Evolutionary conservation across 2,797 vertebrate species (phyloP), one percentile per base, ranked within the genome.

Genomic region (Rhinatrema bivittatum): DNA sequence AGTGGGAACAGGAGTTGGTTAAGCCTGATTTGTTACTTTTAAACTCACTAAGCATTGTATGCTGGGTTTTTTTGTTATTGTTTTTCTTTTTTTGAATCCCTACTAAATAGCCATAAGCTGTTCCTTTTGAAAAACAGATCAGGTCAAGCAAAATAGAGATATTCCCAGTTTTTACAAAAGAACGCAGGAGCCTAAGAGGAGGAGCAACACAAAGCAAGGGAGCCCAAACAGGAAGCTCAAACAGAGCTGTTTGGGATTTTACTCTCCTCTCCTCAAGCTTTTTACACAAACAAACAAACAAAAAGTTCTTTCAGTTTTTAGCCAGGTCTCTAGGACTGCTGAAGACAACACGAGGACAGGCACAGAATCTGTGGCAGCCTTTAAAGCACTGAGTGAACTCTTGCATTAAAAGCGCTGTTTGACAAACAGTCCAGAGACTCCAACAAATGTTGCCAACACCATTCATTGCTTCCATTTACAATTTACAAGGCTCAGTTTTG

Each of bases 1-100:
- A 65, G 44, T 50, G 23, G n/a, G 42, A 68, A 30, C 5, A 36
- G 56, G 39, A n/a, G n/a, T n/a, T n/a, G n/a, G n/a, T 51, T 57
- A 69, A 75, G 56, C 18, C 33, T 18, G n/a, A 58, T 65, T 62
- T 61, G 47, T 56, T 64, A 59, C 56, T 56, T 67, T 35, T 35
- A 48, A 60, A 59, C 51, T 61, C 36, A 28, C 45, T 31, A 20
- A 31, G 39, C 37, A 32, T 46, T 29, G 34, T 35, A 20, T 30
- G 46, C 28, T n/a, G n/a, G n/a, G n/a, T n/a, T n/a, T n/a, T n/a
- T n/a, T n/a, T n/a, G n/a, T n/a, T n/a, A n/a, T 32, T 46, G n/a
- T n/a, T n/a, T n/a, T n/a, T n/a, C 45, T 32, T 49, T 52, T 50
- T 10, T 48, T 50, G 56, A 51, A 48, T 36, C n/a, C 25, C 32